phyloP scores from a whole-genome alignment of 1,140 invertebrate species.

The Choristoneura fumiferana region DNA sequence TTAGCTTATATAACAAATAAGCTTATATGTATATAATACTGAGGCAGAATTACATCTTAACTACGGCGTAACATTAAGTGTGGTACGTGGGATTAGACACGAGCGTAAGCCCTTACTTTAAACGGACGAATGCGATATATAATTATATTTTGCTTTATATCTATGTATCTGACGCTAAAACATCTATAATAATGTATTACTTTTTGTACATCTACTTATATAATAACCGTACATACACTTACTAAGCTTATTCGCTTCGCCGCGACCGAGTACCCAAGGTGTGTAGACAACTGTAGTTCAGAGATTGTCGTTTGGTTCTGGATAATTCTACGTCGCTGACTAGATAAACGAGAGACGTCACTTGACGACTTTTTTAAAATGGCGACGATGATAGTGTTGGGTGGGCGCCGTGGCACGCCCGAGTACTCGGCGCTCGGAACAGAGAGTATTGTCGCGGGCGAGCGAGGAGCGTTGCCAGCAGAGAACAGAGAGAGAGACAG shows the following conservation, averaged over 20 bases:
- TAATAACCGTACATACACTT: slow-evolving; percentile 75
- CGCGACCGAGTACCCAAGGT: slow-evolving; percentile 60
- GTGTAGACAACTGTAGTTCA: slow-evolving; percentile 41
- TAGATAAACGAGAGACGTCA: slow-evolving; percentile 49
- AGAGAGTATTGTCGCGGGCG: slow-evolving; percentile 71
- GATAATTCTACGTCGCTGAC: slow-evolving; percentile 41
- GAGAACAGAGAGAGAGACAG: slow-evolving; percentile 36
- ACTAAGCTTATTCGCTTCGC: slow-evolving; percentile 71
- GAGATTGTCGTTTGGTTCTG: slow-evolving; percentile 16
- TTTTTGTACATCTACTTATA: slow-evolving; percentile 79
- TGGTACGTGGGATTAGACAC: slow-evolving; percentile 75
- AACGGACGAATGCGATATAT: slow-evolving; percentile 78
- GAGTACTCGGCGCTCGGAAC: slow-evolving; percentile 62
- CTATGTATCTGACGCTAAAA: slow-evolving; percentile 78
- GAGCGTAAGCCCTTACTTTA: slow-evolving; percentile 77
- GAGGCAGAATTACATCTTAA: slow-evolving; percentile 78
- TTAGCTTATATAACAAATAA: slow-evolving; percentile 78
- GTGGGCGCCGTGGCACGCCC: slow-evolving; percentile 35
- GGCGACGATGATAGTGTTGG: background rate
- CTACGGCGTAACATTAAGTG: slow-evolving; percentile 77
- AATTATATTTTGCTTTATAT: slow-evolving; percentile 78
- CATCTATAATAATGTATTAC: slow-evolving; percentile 78
- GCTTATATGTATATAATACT: slow-evolving; percentile 79
- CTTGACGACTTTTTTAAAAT: slow-evolving; percentile 21
- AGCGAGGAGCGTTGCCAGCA: slow-evolving; percentile 44